Conservation (phyloP, 2,113 vertebrate species). For the Hyperopisus bebe region DNA sequence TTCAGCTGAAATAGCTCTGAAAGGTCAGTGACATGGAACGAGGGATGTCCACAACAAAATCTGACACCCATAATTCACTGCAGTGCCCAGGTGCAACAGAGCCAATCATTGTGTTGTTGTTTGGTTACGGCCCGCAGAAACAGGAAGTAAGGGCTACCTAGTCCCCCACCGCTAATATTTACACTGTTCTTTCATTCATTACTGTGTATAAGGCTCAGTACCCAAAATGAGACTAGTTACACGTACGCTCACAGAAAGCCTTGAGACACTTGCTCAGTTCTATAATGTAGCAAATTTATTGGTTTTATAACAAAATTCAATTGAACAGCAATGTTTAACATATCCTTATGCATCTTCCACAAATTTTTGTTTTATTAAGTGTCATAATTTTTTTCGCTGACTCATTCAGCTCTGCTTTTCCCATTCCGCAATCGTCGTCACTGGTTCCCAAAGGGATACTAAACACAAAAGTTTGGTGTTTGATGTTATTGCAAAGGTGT, state of each 20-base stretch:
- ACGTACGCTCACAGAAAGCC: too few species aligned
- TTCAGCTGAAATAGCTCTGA: too few species aligned
- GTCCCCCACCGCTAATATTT: background rate
- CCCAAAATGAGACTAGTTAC: background rate
- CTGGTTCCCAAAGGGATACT: background rate
- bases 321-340: background rate
- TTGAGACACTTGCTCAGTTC: background rate
- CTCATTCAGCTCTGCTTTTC: too few species aligned
- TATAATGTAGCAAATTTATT: background rate
- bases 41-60: background rate
- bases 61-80: background rate
- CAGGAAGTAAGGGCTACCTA: background rate
- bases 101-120: conserved; percentile 3
- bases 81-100: background rate
- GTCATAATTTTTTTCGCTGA: background rate
- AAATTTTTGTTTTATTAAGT: background rate
- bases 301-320: background rate
- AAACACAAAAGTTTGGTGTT: background rate
- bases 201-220: background rate
- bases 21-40: background rate
- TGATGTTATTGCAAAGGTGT: too few species aligned
- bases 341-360: background rate
- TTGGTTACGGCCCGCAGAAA: background rate
- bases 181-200: background rate
- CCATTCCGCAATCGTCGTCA: background rate